phyloP scores from a whole-genome alignment of 2,113 vertebrate genomes.

The Hippocampus zosterae region DNA sequence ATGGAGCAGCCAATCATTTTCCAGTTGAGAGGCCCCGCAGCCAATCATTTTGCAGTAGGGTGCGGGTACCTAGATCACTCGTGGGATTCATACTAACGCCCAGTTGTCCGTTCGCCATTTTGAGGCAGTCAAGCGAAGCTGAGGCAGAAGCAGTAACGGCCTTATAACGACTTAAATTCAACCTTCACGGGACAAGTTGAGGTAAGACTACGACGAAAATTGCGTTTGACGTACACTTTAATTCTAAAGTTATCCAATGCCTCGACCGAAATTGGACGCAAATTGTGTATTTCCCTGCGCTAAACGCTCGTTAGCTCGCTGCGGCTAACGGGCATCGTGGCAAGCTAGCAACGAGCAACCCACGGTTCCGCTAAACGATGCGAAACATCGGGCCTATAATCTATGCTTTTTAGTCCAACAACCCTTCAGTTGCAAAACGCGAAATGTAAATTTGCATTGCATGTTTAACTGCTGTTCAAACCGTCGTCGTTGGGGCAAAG shows the following conservation, averaged over 20 bases:
- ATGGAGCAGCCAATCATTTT: background rate
- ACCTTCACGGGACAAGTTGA: background rate
- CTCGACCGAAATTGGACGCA: background rate
- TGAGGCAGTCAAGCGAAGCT: slow-evolving; percentile 5
- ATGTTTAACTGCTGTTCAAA: background rate
- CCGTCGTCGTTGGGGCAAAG: background rate
- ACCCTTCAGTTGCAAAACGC: background rate
- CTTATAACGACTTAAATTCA: background rate
- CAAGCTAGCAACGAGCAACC: background rate
- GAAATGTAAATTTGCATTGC: background rate
- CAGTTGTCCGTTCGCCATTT: slow-evolving; percentile 56
- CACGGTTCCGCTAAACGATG: background rate
- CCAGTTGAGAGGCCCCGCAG: background rate
- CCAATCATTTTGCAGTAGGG: background rate
- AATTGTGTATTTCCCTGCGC: background rate
- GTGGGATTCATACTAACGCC: background rate
- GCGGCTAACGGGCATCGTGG: slow-evolving; percentile 1
- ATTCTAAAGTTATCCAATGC: background rate
- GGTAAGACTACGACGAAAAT: background rate
- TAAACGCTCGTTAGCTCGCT: background rate
- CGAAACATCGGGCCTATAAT: background rate
- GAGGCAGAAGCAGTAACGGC: background rate
- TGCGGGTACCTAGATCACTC: background rate
- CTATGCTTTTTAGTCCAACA: background rate
- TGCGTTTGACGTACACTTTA: background rate